phyloP scores from a whole-genome alignment of 1,140 invertebrate genomes.

The Tetraneura akinire region DNA sequence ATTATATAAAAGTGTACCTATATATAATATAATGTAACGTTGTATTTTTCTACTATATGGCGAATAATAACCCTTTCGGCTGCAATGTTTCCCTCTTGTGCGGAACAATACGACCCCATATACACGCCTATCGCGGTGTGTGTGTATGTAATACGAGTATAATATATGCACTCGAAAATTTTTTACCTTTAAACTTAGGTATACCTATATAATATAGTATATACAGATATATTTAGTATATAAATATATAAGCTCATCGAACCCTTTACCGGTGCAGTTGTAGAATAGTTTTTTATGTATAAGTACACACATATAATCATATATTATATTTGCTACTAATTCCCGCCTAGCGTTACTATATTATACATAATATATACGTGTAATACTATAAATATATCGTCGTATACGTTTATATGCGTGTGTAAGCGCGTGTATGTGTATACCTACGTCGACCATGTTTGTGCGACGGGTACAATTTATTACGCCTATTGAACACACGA shows the following conservation, averaged over 20 bases:
- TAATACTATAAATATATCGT: too few relatives aligned
- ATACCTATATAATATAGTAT: too few relatives aligned
- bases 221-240: not conserved
- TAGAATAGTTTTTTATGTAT: too few relatives aligned
- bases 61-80: constrained; percentile 30
- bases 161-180: constrained; percentile 18
- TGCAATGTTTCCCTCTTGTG: not conserved
- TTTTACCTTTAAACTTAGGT: constrained; percentile 1
- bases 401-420: not conserved
- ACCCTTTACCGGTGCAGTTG: constrained; percentile 2
- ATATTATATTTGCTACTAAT: not conserved
- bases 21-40: constrained; percentile 28
- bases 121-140: not conserved
- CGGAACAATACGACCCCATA: not conserved
- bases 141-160: not conserved
- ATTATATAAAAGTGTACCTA: constrained; percentile 3
- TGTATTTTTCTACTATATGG: constrained; percentile 16
- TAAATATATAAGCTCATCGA: not conserved
- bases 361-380: not conserved
- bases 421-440: not conserved
- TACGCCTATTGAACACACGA: constrained; percentile 10
- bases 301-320: not conserved
- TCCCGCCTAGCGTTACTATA: not conserved
- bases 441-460: not conserved
- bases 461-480: not conserved